phyloP scores from a whole-genome alignment of 2,888 invertebrate species.

The Volucella bombylans region DNA sequence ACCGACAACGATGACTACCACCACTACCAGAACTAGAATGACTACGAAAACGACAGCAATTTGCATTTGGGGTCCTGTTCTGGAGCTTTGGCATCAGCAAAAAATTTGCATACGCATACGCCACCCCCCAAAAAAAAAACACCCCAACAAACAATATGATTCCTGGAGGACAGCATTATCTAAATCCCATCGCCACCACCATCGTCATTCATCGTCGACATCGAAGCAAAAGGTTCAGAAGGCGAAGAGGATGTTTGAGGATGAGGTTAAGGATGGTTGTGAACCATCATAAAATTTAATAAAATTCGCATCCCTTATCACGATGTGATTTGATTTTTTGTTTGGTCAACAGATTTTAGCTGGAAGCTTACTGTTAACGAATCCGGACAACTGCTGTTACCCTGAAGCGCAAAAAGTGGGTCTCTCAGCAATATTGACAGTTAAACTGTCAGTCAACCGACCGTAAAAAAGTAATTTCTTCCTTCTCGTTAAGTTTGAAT shows the following conservation, averaged over 20 bases:
- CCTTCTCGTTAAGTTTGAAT: conserved; percentile 67
- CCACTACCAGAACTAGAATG: too few relatives aligned
- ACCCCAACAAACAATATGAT: conserved; percentile 30
- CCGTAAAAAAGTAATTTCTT: conserved; percentile 66
- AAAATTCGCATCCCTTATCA: conserved; percentile 67
- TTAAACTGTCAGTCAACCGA: conserved; percentile 69
- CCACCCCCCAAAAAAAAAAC: conserved; percentile 9
- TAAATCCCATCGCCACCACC: background rate
- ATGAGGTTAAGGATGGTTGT: conserved; percentile 1
- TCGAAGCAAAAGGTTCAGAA: conserved; percentile 15
- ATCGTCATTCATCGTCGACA: background rate
- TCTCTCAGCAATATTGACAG: conserved; percentile 68
- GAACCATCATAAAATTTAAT: conserved; percentile 62
- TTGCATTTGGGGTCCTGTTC: conserved; percentile 49
- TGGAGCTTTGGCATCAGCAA: conserved; percentile 41
- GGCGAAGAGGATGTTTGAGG: background rate
- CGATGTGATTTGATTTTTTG: conserved; percentile 69
- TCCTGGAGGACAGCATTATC: conserved; percentile 26
- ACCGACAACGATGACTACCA: conserved; percentile 33
- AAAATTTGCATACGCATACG: conserved; percentile 59
- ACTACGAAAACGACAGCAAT: conserved; percentile 56
- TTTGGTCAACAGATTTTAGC: conserved; percentile 65
- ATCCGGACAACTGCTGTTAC: conserved; percentile 17
- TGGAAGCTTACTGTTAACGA: conserved; percentile 24
- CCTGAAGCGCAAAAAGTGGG: conserved; percentile 31